These are phyloP conservation scores for Perognathus longimembris DNA, from an alignment of 2,113 vertebrate species.

Conservation along the genomic window DNA sequence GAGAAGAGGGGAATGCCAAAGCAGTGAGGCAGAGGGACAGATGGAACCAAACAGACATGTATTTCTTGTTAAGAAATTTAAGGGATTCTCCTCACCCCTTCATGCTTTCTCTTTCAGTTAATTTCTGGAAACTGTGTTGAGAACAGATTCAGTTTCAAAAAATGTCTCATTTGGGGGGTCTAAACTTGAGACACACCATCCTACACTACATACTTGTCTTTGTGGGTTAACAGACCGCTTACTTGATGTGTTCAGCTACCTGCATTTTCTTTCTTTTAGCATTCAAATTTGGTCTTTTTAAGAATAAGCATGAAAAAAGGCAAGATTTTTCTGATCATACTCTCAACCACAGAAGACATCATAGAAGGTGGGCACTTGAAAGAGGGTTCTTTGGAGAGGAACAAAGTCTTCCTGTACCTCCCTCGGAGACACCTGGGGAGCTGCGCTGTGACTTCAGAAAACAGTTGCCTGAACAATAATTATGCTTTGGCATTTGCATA, in stretches of 20 bases:
- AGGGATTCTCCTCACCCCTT: neutral
- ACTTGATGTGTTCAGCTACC: neutral
- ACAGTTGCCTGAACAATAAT: slow-evolving; percentile 52
- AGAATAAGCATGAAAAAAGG: slow-evolving; percentile 1
- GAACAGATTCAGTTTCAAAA: neutral
- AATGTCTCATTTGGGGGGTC: neutral
- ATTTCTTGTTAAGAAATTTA: neutral
- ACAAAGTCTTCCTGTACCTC: neutral
- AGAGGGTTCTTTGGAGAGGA: neutral
- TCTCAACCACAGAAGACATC: neutral
- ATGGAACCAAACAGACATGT: neutral
- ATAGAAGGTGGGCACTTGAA: neutral
- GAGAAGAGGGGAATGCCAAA: neutral
- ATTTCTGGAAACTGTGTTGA: neutral
- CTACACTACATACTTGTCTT: neutral
- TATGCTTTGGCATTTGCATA: slow-evolving; percentile 55
- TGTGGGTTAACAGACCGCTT: neutral
- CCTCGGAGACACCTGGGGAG: slow-evolving; percentile 28
- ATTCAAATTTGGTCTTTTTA: neutral
- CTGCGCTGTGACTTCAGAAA: slow-evolving; percentile 38
- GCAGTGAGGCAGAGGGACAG: neutral
- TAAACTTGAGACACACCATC: neutral
- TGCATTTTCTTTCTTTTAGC: neutral
- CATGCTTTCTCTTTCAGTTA: neutral
- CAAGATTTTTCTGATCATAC: neutral